Evolutionary conservation across 2,113 vertebrate species (phyloP).

Genomic region (Eublepharis macularius): DNA sequence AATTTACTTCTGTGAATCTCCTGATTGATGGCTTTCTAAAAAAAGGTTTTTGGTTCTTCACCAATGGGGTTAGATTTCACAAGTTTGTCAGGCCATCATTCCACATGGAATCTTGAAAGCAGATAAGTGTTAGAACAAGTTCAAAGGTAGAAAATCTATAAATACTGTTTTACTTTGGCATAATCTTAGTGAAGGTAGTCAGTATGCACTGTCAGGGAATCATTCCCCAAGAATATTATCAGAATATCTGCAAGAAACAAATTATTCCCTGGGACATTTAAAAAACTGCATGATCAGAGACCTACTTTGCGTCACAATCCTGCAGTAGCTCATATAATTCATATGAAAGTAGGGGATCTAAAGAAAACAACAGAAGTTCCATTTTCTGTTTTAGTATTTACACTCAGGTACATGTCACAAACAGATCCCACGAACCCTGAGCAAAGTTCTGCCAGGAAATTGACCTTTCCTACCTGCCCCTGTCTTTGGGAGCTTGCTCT

Average conservation of each 20-base stretch:
- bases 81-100: slow-evolving; percentile 3
- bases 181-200: neutral
- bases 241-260: neutral
- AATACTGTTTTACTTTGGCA: neutral
- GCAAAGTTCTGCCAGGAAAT: too few relatives aligned
- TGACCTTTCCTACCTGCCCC: too few relatives aligned
- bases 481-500: too few relatives aligned
- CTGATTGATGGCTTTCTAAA: neutral
- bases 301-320: neutral
- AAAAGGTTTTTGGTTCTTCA: slow-evolving; percentile 9
- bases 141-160: neutral
- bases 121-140: neutral
- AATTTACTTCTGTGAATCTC: neutral
- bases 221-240: neutral
- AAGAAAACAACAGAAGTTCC: neutral
- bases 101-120: neutral
- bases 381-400: neutral
- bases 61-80: neutral
- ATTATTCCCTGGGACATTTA: neutral
- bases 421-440: neutral
- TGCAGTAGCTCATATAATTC: neutral
- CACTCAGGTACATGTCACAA: neutral
- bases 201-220: neutral
- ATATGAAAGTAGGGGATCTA: neutral
- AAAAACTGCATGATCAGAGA: neutral